phyloP scores from a whole-genome alignment of 2,797 vertebrate genomes.

The Megalops cyprinoides region DNA sequence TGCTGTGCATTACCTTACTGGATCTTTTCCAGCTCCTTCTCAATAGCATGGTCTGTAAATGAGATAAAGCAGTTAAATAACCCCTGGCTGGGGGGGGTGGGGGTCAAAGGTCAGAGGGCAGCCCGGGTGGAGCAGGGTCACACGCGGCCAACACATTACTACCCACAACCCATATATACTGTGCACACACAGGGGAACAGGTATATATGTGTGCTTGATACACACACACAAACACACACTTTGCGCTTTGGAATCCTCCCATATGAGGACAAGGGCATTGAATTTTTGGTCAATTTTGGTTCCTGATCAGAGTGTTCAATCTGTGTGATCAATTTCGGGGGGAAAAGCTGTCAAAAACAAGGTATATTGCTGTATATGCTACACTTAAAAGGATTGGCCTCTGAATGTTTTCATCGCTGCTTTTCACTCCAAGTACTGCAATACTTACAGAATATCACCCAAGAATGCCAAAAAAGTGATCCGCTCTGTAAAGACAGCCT shows the following conservation, averaged over 20 bases:
- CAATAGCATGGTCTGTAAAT: conserved; percentile 97
- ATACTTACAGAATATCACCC: background rate
- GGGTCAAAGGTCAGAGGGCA: conserved; percentile 6
- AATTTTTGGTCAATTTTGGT: too few species aligned
- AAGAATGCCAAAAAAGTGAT: background rate
- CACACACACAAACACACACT: conserved; percentile 29
- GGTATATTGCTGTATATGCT: too few species aligned
- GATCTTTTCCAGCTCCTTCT: conserved; percentile 99
- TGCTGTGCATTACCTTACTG: conserved; percentile 97
- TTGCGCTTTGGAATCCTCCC: conserved; percentile 31
- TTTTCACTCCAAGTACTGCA: background rate
- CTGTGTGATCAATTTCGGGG: background rate
- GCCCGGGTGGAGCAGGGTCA: conserved; percentile 53
- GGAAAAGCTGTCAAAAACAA: background rate
- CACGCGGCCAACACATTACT: conserved; percentile 54
- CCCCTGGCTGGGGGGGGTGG: conserved; percentile 52
- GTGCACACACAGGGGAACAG: conserved; percentile 27
- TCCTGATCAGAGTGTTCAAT: too few species aligned
- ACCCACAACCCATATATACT: conserved; percentile 15
- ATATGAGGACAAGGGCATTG: background rate
- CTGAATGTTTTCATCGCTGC: background rate
- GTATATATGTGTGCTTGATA: conserved; percentile 30
- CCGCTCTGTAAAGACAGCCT: too few species aligned
- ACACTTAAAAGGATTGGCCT: background rate
- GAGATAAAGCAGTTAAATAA: conserved; percentile 92